Conservation (phyloP, 2,888 invertebrate genomes). For the Philhelius pedissequus region DNA sequence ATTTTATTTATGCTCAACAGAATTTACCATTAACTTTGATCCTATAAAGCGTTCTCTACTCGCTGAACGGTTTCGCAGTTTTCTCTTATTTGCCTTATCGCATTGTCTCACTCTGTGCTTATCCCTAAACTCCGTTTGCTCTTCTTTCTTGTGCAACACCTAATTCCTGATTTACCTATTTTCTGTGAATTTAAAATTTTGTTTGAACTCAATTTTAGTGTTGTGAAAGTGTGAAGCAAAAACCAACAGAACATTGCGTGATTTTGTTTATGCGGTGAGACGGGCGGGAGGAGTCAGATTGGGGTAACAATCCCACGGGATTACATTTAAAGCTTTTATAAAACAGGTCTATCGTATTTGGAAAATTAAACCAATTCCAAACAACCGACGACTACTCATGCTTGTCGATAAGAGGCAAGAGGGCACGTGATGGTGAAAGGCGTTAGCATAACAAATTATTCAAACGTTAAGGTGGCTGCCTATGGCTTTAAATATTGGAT, state of each 20-base stretch:
- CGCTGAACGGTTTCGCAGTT: slow-evolving; percentile 14
- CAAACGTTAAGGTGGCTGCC: slow-evolving; percentile 1
- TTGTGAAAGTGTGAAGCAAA: neutral
- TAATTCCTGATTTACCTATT: slow-evolving; percentile 42
- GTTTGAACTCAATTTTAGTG: slow-evolving; percentile 21
- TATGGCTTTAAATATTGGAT: neutral
- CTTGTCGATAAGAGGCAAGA: neutral
- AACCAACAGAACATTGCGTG: neutral
- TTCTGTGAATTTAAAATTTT: slow-evolving; percentile 34
- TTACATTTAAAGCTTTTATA: neutral
- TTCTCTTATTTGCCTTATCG: neutral
- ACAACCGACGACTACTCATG: neutral
- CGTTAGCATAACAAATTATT: slow-evolving; percentile 30
- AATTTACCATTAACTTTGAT: slow-evolving; percentile 45
- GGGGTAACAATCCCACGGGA: neutral
- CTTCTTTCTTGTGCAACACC: slow-evolving; percentile 5
- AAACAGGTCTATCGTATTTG: slow-evolving; percentile 27
- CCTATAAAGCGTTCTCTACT: slow-evolving; percentile 23
- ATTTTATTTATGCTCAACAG: slow-evolving; percentile 36
- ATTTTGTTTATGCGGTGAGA: neutral
- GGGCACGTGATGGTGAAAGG: neutral
- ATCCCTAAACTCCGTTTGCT: neutral
- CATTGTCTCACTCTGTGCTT: neutral
- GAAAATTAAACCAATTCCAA: neutral
- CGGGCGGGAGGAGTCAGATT: too few species aligned